Evolutionary conservation across 2,797 vertebrate species (phyloP), one percentile per base, ranked within the genome.

Genomic region (Anableps anableps): DNA sequence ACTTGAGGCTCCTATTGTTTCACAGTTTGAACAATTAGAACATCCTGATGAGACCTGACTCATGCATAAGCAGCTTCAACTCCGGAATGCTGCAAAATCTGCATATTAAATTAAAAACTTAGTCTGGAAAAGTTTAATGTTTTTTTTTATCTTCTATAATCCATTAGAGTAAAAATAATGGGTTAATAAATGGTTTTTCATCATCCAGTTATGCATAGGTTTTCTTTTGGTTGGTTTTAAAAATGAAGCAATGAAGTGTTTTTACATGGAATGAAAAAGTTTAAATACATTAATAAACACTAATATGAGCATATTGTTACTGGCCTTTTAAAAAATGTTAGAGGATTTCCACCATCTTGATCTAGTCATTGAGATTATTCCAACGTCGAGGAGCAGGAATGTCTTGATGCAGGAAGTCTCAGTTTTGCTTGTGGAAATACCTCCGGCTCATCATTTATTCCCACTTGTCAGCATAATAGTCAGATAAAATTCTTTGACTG

Each of bases 401-500:
- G 38, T 70, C 38, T 70, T 70, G 41, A 43, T 43, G 38, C 2
- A 16, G 66, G 23, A 70, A 45, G 23, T 26, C 38, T 41, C 21
- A 10, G 64, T 3, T 17, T 34, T 21, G 62, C 34, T 19, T 21
- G 66, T 43, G 68, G 38, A 70, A 70, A 70, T 70, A 29, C 26
- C 41, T 70, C 23, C 14, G 0, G 68, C 68, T 70, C 68, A 45
- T 70, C 68, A 26, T 43, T 70, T 70, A 70, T 70, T 17, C 38
- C 41, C 66, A 70, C 38, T 43, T 70, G 66, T 70, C 41, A n/a
- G 66, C 38, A 11, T n/a, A 70, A 81, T 70, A 45, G 4, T 55
- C 2, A 0, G 14, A 38, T 72, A 2, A n/a, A 43, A 55, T 86
- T 74, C 21, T 60, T 76, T 38, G 2, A 11, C 29, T 50, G 17